A percentile compares a stretch with the other conserved stretches of the same genome.
These are phyloP conservation scores for Caenorhabditis zanzibari DNA, from an alignment of 2,888 invertebrate genomes.

Conservation along the genomic window DNA sequence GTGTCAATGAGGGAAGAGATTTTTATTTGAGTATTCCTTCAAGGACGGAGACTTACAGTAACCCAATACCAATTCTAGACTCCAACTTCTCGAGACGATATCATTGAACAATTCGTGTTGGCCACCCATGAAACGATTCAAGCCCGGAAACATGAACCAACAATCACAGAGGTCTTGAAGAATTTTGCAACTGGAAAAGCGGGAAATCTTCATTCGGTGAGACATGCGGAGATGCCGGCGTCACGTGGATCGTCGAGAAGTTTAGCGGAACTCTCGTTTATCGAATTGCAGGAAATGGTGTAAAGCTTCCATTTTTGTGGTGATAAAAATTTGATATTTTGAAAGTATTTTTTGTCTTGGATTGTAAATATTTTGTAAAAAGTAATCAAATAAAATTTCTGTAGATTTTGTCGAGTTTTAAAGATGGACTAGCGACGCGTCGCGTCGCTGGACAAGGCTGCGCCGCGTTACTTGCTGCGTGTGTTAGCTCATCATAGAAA, in stretches of 20 bases:
- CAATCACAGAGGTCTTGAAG: conserved; percentile 48
- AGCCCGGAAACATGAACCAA: conserved; percentile 50
- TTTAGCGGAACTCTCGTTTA: conserved; percentile 58
- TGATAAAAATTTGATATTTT: not conserved
- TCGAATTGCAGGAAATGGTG: conserved; percentile 64
- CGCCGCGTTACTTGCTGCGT: too few relatives aligned
- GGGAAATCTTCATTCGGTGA: conserved; percentile 30
- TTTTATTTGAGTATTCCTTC: not conserved
- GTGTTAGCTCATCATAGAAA: too few relatives aligned
- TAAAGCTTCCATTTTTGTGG: not conserved
- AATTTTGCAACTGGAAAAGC: conserved; percentile 45
- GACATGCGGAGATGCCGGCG: conserved; percentile 21
- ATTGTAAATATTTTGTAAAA: not conserved
- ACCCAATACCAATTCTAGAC: conserved; percentile 37
- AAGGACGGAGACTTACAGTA: too few relatives aligned
- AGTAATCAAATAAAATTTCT: too few relatives aligned
- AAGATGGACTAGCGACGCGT: too few relatives aligned
- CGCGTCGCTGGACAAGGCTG: too few relatives aligned
- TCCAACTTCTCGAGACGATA: conserved; percentile 46
- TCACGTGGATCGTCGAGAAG: conserved; percentile 16
- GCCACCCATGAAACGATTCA: conserved; percentile 60
- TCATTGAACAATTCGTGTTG: conserved; percentile 52
- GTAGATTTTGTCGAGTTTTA: too few relatives aligned
- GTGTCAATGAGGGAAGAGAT: conserved; percentile 1
- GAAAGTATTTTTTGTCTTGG: not conserved